Conservation (phyloP, 2,113 vertebrate genomes). For the Isichthys henryi region DNA sequence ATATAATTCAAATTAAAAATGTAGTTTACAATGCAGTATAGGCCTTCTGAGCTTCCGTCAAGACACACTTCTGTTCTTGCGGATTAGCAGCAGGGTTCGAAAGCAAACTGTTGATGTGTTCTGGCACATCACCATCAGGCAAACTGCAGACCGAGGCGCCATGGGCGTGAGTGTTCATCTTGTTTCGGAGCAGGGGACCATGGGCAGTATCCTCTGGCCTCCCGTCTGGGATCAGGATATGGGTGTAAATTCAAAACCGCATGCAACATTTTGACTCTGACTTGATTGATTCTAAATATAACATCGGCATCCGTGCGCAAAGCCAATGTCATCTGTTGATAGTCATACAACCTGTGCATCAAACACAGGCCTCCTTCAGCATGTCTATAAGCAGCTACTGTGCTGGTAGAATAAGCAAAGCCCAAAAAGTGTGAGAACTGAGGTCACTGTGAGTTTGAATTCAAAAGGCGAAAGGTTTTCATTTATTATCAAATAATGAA, state of each 20-base stretch:
- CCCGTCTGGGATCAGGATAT: background rate
- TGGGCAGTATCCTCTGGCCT: background rate
- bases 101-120: conserved; percentile 5
- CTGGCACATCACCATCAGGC: background rate
- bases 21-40: background rate
- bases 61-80: conserved; percentile 13
- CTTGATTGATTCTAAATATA: background rate
- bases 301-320: background rate
- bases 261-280: background rate
- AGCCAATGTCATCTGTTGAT: background rate
- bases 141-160: background rate
- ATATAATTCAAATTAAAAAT: background rate
- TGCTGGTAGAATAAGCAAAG: background rate
- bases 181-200: conserved; percentile 23
- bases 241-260: conserved; percentile 2
- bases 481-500: background rate
- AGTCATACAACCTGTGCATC: background rate
- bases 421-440: background rate
- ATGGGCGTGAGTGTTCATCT: conserved; percentile 14
- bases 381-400: background rate
- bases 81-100: background rate
- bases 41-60: conserved; percentile 9
- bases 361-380: background rate
- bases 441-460: background rate
- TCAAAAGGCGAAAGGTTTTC: background rate